phyloP scores from a whole-genome alignment of 2,113 vertebrate genomes.

The Gymnocephalus cernua region DNA sequence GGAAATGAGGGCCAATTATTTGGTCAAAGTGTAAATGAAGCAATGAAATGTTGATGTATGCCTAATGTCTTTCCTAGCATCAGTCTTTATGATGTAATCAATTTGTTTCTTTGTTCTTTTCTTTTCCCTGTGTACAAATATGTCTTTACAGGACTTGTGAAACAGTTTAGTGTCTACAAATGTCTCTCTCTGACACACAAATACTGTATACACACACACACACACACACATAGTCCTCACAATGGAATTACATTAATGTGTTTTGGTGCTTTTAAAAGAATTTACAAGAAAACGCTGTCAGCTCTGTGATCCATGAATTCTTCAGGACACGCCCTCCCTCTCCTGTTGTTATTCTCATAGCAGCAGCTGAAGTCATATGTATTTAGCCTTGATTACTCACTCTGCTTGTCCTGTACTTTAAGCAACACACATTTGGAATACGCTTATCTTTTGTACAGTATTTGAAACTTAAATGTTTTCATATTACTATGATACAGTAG shows the following conservation, averaged over 20 bases:
- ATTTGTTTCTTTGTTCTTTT: not conserved
- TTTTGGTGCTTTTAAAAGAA: conserved; percentile 26
- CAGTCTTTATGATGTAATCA: not conserved
- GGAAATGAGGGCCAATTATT: not conserved
- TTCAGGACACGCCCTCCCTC: conserved; percentile 2
- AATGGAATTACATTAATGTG: conserved; percentile 36
- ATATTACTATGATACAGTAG: not conserved
- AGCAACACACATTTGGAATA: not conserved
- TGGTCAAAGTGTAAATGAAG: not conserved
- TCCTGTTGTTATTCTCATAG: conserved; percentile 21
- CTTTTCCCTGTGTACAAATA: not conserved
- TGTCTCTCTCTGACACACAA: not conserved
- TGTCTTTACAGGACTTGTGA: not conserved
- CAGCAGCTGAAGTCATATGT: conserved; percentile 29
- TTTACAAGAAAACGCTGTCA: conserved; percentile 41
- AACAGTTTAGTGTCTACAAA: not conserved
- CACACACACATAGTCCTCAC: not conserved
- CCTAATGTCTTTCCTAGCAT: not conserved
- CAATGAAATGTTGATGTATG: not conserved
- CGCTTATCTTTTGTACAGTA: not conserved
- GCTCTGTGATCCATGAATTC: conserved; percentile 43
- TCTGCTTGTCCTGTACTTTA: not conserved
- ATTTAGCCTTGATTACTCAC: conserved; percentile 17
- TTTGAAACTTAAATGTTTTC: not conserved
- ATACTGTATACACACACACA: not conserved